A percentile compares a stretch with the other conserved stretches of the same genome.
Conservation (phyloP, 2,113 vertebrate species). For the Emberiza fucata region DNA sequence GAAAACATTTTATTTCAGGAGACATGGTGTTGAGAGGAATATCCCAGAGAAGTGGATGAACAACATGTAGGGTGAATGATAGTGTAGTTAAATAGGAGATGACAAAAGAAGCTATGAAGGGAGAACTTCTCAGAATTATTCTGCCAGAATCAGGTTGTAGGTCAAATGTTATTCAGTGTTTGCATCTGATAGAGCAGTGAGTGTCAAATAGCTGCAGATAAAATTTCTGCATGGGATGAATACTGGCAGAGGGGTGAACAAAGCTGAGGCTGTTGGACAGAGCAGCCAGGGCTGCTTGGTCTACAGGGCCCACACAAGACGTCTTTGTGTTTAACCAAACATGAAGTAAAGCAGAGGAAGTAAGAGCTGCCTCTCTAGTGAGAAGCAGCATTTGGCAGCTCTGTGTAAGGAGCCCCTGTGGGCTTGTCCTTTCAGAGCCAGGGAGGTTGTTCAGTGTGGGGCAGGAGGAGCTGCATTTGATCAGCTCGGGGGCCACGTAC, state of each 20-base stretch:
- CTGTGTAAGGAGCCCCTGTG: not conserved
- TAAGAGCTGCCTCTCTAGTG: not conserved
- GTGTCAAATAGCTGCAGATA: not conserved
- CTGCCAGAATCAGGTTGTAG: not conserved
- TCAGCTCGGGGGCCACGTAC: rapidly evolving
- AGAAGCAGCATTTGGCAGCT: not conserved
- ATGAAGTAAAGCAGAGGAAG: not conserved
- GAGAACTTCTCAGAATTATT: not conserved
- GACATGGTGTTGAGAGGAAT: not conserved
- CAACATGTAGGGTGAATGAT: rapidly evolving
- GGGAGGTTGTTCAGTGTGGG: not conserved
- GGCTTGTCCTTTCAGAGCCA: not conserved
- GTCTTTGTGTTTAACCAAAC: not conserved
- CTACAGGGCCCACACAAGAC: not conserved
- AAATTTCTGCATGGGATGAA: not conserved
- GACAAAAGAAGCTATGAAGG: not conserved
- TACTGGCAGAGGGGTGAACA: not conserved
- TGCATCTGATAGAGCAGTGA: not conserved
- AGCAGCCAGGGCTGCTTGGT: not conserved
- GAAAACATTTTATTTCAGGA: not conserved
- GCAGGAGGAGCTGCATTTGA: not conserved
- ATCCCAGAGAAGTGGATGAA: not conserved
- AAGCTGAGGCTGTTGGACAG: not conserved
- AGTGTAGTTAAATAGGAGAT: not conserved
- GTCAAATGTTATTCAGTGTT: not conserved